Conservation (phyloP, 2,797 vertebrate species). For the Hippopotamyrus pictus region DNA sequence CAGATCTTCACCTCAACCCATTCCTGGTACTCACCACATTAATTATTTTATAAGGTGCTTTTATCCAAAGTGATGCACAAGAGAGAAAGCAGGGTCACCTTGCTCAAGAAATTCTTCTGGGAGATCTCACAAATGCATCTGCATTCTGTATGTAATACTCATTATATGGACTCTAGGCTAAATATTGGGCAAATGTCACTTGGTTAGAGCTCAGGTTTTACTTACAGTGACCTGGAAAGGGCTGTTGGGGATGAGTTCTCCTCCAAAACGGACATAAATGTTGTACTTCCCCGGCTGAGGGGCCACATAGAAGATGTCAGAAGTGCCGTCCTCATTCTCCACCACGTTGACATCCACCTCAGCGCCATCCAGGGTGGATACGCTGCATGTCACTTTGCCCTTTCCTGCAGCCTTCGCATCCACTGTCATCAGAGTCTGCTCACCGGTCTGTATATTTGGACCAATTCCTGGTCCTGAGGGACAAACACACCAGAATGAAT, state of each 20-base stretch:
- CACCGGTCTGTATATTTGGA: constrained; percentile 64
- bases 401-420: constrained; percentile 67
- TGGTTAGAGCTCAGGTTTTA: not conserved
- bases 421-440: constrained; percentile 64
- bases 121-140: not conserved
- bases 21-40: not conserved
- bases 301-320: constrained; percentile 69
- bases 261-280: constrained; percentile 63
- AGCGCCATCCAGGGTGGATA: constrained; percentile 59
- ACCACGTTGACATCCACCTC: constrained; percentile 67
- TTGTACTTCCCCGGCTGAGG: constrained; percentile 65
- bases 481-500: constrained; percentile 4
- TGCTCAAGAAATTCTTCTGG: not conserved
- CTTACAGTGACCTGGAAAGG: constrained; percentile 70
- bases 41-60: not conserved
- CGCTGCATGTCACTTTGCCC: constrained; percentile 66
- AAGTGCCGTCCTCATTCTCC: constrained; percentile 67
- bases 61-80: not conserved
- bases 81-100: not conserved
- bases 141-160: not conserved
- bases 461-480: constrained; percentile 58
- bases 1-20: not conserved
- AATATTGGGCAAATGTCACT: not conserved
- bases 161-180: not conserved
- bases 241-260: constrained; percentile 67